Percentiles rank a stretch among this genome's conserved stretches.
phyloP scores from a whole-genome alignment of 2,797 vertebrate species.

The Sebastolobus altivelis region DNA sequence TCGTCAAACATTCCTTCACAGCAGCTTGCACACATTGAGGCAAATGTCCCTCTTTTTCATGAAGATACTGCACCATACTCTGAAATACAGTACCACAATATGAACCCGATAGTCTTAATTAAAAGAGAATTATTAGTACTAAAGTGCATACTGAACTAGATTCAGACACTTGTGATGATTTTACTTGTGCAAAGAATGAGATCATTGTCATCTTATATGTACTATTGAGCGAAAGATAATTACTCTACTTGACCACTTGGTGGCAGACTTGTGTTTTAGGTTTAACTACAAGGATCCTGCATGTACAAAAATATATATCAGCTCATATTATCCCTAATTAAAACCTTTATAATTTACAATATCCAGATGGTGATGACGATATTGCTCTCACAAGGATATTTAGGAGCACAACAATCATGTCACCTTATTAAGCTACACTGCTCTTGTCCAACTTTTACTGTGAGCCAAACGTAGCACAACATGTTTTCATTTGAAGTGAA shows the following conservation, averaged over 20 bases:
- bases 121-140: neutral
- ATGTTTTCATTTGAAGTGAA: constrained; percentile 19
- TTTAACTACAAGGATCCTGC: neutral
- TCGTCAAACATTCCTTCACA: constrained; percentile 50
- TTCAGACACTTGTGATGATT: neutral
- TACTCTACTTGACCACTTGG: constrained; percentile 55
- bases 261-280: constrained; percentile 57
- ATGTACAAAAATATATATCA: neutral
- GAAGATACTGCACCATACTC: neutral
- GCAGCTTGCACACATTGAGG: constrained; percentile 13
- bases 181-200: neutral
- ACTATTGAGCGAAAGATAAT: neutral
- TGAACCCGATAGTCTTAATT: neutral
- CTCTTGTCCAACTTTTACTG: neutral
- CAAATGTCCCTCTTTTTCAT: neutral
- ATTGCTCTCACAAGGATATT: neutral
- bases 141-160: neutral
- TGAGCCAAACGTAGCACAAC: neutral
- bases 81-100: neutral
- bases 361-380: neutral
- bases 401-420: neutral
- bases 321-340: neutral
- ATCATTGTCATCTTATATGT: neutral
- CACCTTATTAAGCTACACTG: neutral
- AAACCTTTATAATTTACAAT: neutral